Percentiles rank a stretch among this genome's conserved stretches.
phyloP scores from a whole-genome alignment of 2,888 invertebrate genomes.

The Metalampra italica region DNA sequence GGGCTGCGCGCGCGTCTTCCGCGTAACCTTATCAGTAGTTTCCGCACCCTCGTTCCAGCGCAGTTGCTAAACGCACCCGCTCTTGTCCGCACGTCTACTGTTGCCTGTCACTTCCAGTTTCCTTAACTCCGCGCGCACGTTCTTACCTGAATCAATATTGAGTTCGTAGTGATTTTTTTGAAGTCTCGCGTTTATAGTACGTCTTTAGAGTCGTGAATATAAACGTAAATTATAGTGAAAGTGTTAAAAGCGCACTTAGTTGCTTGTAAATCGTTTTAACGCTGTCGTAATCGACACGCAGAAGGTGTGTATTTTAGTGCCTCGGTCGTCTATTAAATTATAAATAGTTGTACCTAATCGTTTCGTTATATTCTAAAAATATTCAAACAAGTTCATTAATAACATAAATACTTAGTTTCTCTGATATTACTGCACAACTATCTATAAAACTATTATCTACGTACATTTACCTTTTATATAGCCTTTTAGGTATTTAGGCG shows the following conservation, averaged over 20 bases:
- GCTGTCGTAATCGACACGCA: slow-evolving; percentile 18
- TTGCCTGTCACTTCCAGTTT: slow-evolving; percentile 59
- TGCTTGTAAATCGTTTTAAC: slow-evolving; percentile 24
- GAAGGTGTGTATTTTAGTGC: slow-evolving; percentile 28
- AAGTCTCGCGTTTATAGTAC: neutral
- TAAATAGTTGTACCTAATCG: no score
- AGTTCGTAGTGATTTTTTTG: slow-evolving; percentile 1
- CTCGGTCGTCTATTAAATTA: no score
- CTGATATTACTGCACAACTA: no score
- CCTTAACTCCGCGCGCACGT: slow-evolving; percentile 31
- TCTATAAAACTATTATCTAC: no score
- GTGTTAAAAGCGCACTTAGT: slow-evolving; percentile 23
- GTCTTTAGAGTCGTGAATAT: slow-evolving; percentile 9
- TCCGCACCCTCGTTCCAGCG: slow-evolving; percentile 70
- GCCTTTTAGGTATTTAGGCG: no score
- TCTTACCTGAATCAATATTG: slow-evolving; percentile 2
- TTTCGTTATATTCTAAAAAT: no score
- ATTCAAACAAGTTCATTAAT: no score
- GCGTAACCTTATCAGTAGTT: slow-evolving; percentile 76
- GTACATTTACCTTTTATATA: no score
- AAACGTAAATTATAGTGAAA: slow-evolving; percentile 26
- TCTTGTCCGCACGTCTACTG: slow-evolving; percentile 63
- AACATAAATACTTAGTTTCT: no score
- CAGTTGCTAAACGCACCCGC: slow-evolving; percentile 76
- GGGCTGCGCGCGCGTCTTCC: slow-evolving; percentile 65